These are phyloP conservation scores for Drosophila stalkeri DNA, from an alignment of 2,888 invertebrate species.

Conservation along the genomic window DNA sequence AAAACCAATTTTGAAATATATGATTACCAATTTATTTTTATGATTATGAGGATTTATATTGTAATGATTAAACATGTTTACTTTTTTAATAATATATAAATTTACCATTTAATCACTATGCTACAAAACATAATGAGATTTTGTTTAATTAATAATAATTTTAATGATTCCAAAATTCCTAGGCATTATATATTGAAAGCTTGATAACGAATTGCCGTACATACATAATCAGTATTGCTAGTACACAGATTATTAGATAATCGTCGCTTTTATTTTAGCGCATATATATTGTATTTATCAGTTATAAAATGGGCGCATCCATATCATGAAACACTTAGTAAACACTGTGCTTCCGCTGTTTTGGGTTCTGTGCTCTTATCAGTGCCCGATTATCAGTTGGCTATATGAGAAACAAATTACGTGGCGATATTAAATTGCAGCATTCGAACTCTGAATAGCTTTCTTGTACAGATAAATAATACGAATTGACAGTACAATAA, in stretches of 20 bases:
- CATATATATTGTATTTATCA: slow-evolving; percentile 5
- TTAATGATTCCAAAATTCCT: not conserved
- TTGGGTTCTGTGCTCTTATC: slow-evolving; percentile 32
- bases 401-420: slow-evolving; percentile 24
- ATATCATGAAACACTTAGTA: not conserved
- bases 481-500: not conserved
- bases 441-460: not conserved
- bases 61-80: too few relatives aligned
- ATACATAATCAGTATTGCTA: slow-evolving; percentile 19
- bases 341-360: slow-evolving; percentile 27
- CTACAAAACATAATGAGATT: not conserved
- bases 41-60: too few relatives aligned
- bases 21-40: too few relatives aligned
- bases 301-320: slow-evolving; percentile 11
- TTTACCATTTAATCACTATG: not conserved
- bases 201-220: slow-evolving; percentile 6
- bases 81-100: too few relatives aligned
- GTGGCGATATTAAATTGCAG: slow-evolving; percentile 43
- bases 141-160: not conserved
- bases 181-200: not conserved
- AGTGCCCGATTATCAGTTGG: slow-evolving; percentile 33
- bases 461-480: not conserved
- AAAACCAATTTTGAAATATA: not conserved
- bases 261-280: not conserved
- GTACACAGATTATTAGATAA: slow-evolving; percentile 32